phyloP scores from a whole-genome alignment of 2,888 invertebrate genomes.

The Ichneumoninae sp. region DNA sequence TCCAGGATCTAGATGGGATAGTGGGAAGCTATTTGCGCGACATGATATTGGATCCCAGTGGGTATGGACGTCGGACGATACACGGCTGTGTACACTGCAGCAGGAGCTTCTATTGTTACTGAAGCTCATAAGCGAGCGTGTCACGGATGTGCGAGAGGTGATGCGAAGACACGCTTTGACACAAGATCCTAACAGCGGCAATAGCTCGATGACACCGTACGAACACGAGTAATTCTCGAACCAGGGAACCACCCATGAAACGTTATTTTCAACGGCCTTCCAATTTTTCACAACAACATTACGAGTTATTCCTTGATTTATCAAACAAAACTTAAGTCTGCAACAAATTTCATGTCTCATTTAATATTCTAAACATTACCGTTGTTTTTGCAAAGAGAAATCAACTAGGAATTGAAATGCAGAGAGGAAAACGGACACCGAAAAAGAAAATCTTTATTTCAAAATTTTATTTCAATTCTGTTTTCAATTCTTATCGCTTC shows the following conservation, averaged over 20 bases:
- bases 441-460: no score
- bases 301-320: background rate
- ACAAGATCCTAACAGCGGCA: background rate
- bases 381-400: no score
- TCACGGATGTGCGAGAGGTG: constrained; percentile 9
- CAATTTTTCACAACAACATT: background rate
- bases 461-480: no score
- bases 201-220: background rate
- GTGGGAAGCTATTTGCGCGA: constrained; percentile 27
- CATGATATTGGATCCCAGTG: constrained; percentile 55
- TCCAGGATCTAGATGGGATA: constrained; percentile 31
- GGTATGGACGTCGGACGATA: constrained; percentile 1
- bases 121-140: background rate
- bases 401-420: no score
- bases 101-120: constrained; percentile 2
- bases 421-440: no score
- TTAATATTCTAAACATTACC: no score
- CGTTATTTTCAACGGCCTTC: background rate
- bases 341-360: no score
- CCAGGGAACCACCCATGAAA: background rate
- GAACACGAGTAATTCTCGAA: background rate
- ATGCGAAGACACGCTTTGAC: constrained; percentile 1
- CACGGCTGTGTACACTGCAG: background rate
- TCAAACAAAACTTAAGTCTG: background rate
- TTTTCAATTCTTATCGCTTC: no score